Percentiles rank a stretch among this genome's conserved stretches.
Conservation (phyloP, 2,797 vertebrate species). For the Esox masquinongy region DNA sequence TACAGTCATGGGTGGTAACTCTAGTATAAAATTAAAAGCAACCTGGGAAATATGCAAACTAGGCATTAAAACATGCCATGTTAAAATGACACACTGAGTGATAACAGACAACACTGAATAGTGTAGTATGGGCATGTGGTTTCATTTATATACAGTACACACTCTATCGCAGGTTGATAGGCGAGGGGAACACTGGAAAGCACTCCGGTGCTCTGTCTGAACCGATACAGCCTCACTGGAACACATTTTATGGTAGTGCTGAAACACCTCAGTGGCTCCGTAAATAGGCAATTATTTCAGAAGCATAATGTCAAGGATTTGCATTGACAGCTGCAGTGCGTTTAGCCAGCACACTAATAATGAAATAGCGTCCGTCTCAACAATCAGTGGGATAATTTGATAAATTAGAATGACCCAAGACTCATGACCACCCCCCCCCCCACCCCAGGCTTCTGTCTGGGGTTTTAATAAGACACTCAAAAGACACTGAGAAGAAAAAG, state of each 20-base stretch:
- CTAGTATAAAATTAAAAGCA: too few relatives aligned
- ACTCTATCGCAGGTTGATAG: neutral
- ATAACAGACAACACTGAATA: too few relatives aligned
- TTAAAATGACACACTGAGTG: too few relatives aligned
- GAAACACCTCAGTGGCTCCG: neutral
- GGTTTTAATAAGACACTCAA: neutral
- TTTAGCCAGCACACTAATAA: neutral
- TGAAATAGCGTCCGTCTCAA: neutral
- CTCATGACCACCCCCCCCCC: neutral
- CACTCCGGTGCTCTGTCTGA: neutral
- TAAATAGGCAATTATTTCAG: conserved; percentile 6
- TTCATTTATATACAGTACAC: too few relatives aligned
- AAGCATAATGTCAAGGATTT: conserved; percentile 1
- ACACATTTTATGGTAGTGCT: neutral
- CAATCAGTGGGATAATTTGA: conserved; percentile 2
- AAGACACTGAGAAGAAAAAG: neutral
- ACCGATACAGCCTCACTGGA: neutral
- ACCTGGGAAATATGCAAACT: too few relatives aligned
- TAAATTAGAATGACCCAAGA: neutral
- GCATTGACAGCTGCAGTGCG: neutral
- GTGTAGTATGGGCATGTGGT: too few relatives aligned
- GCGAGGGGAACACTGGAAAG: neutral
- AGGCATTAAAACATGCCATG: too few relatives aligned
- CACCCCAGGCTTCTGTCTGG: neutral
- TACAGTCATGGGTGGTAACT: too few relatives aligned